A percentile compares a stretch with the other conserved stretches of the same genome.
Conservation (phyloP, 2,113 vertebrate genomes). For the Passer montanus region DNA sequence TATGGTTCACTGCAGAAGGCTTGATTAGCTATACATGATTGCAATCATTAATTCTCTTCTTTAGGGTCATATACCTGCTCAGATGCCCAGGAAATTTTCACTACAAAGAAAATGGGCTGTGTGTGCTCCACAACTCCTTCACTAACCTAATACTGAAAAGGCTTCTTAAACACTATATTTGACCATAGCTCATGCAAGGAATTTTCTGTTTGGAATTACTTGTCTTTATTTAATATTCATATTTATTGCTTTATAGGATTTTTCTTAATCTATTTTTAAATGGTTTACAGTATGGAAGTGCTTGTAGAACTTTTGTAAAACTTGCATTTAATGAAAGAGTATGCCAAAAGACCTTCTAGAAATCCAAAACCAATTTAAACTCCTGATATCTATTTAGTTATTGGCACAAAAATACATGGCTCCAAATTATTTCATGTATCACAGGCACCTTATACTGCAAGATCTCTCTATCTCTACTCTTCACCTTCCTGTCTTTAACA, state of each 20-base stretch:
- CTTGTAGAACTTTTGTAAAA: not conserved
- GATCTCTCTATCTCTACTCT: not conserved
- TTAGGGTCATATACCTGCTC: conserved; percentile 67
- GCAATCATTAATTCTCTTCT: conserved; percentile 75
- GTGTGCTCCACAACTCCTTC: not conserved
- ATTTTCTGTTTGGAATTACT: not conserved
- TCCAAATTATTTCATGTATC: not conserved
- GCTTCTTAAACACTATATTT: conserved; percentile 30
- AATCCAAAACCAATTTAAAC: not conserved
- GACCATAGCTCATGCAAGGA: conserved; percentile 2
- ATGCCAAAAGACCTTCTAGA: not conserved
- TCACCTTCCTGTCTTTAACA: not conserved
- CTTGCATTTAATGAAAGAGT: not conserved
- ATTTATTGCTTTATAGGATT: conserved; percentile 7
- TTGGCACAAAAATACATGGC: not conserved
- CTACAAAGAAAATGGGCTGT: conserved; percentile 60
- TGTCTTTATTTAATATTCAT: conserved; percentile 45
- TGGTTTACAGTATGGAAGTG: not conserved
- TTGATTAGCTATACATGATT: conserved; percentile 75
- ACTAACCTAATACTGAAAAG: conserved; percentile 41
- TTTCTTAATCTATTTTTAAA: not conserved
- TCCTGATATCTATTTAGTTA: not conserved
- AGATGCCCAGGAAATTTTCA: conserved; percentile 64
- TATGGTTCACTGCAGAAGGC: conserved; percentile 49
- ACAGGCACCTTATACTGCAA: not conserved